Evolutionary conservation across 1,140 invertebrate species (phyloP), one percentile per base, ranked within the genome.

Genomic region (Dysdera silvatica): DNA sequence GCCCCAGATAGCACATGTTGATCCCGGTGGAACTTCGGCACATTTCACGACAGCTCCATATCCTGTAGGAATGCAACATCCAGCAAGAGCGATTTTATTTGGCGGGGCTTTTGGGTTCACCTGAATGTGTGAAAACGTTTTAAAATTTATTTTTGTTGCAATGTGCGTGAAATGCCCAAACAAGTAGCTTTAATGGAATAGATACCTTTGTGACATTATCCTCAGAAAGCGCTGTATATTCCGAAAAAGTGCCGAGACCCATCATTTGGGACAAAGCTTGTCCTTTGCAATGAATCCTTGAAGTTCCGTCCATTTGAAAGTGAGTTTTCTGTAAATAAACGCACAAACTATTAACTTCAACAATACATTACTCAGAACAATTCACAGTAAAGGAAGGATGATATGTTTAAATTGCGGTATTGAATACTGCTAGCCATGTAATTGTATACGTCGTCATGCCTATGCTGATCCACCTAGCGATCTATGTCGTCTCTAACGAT

Each of bases 151-250:
- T 12, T 23, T 14, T 7, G 16, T 20, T 56, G 3, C 14, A 5
- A 24, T 3, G 5, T 7, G 14, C 14, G 40, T 18, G 31, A 56
- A 41, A 24, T 52, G 3, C 20, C 47, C 12, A 26, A 40, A 24
- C 14, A 45, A 40, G 16, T 0, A 48, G 3, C 14, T 20, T 56
- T 56, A 52, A 47, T 52, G 14, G 20, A 24, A 14, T n/a, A 45
- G 37, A 45, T 35, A 66, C 65, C 26, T 69, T 68, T 4, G 67
- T 31, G 37, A 95, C 74, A 24, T 91, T 94, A 75, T 98, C 91
- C 78, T 95, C 95, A 68, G 89, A 85, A 62, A 98, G 92, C 6
- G 99, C 96, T 4, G 95, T 98, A 74, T 97, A 99, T 78, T 99
- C 89, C 67, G 88, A 87, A 74, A 99, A 99, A 2, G 93, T 95